Base-by-base conservation (phyloP, 2,113 vertebrate genomes). In the Larimichthys crocea region DNA sequence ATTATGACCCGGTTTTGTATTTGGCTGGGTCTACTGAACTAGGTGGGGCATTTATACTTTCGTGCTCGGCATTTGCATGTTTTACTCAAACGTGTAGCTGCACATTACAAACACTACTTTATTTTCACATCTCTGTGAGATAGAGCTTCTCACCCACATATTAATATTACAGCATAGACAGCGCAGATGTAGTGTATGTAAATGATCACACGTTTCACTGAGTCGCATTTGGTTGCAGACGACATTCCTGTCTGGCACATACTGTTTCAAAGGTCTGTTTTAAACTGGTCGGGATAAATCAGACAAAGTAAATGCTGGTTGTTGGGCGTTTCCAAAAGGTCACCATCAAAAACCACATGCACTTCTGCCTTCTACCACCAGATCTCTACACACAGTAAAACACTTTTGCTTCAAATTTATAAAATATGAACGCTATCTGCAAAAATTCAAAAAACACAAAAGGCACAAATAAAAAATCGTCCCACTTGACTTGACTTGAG, bases 231-330 rank as follows among this genome's bases (percentile, higher is more conserved):
- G 31, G 73, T 79, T 17, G 22, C n/a, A 53, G 44, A 59, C 17
- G 14, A n/a, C 40, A 60, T 65, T 59, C 48, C 3, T 40, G 59
- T 66, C n/a, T n/a, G 20, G 46, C 57, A 59, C 53, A 26, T 6
- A 31, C 11, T 15, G n/a, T 84, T 74, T 76, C 31, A 85, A 64
- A 85, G 15, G 52, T 73, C 80, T 81, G 44, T 35, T 66, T 52
- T 10, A 59, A 46, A 82, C 84, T 91, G 77, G 53, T 10, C 24
- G n/a, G 50, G 35, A 59, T 59, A 22, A n/a, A 46, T 59, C 67
- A 61, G 49, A 74, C 71, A 77, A 2, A 61, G 46, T 4, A 0
- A 66, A 65, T 12, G 24, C 68, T 63, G 42, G 52, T 62, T 67
- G 7, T 24, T 77, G 67, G 67, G 52, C 24, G 22, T 79, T 76